Conservation (phyloP, 1,140 invertebrate species). For the roundworm (Caenorhabditis elegans) region DNA sequence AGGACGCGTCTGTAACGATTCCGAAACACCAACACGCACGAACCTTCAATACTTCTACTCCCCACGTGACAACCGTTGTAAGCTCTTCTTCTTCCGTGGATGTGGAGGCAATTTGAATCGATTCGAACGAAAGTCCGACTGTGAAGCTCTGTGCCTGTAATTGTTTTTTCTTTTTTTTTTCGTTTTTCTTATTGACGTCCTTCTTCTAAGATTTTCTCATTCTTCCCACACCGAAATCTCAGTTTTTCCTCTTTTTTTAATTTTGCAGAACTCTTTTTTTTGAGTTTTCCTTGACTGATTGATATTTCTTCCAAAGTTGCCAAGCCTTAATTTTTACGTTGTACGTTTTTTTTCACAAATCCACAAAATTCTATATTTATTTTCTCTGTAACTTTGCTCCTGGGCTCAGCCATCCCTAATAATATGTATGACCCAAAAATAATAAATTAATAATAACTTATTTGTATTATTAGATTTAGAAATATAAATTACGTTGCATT, state of each 20-base stretch:
- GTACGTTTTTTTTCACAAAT: background rate
- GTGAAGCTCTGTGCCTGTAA: slow-evolving; percentile 44
- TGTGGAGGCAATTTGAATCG: slow-evolving; percentile 52
- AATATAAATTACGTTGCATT: no score
- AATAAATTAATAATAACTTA: background rate
- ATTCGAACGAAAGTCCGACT: slow-evolving; percentile 50
- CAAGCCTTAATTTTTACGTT: slow-evolving; percentile 21
- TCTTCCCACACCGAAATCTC: slow-evolving; percentile 5
- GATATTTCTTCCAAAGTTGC: background rate
- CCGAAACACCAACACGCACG: slow-evolving; percentile 45
- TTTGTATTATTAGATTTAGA: background rate
- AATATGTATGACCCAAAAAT: background rate
- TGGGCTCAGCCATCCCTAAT: slow-evolving; percentile 15
- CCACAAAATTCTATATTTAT: no score
- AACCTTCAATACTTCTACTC: slow-evolving; percentile 52
- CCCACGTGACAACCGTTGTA: slow-evolving; percentile 42
- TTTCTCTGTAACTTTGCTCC: no score
- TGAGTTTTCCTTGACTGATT: no score
- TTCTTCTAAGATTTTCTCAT: background rate
- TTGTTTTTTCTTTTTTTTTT: background rate
- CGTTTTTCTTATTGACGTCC: background rate
- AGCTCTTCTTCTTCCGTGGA: slow-evolving; percentile 50
- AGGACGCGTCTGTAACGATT: slow-evolving; percentile 44
- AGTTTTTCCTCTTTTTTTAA: background rate
- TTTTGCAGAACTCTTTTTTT: no score